Percentiles rank a stretch among this genome's conserved stretches.
Conservation (phyloP, 1,140 invertebrate species). For the Ditylenchus dipsaci region DNA sequence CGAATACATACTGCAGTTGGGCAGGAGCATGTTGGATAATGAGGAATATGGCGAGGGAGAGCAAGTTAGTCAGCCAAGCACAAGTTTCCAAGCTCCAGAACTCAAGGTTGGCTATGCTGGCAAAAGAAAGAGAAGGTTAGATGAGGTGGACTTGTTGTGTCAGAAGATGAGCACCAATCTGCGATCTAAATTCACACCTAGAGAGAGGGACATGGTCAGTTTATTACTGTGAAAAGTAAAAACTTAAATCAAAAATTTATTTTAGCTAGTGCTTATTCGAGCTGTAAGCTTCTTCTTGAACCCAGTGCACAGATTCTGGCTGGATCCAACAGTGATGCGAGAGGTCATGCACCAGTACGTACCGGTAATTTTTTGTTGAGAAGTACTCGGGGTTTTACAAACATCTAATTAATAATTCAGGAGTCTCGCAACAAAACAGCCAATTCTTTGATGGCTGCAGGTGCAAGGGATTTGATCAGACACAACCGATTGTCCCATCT, state of each 20-base stretch:
- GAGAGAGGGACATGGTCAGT: constrained; percentile 50
- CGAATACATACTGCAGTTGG: too few species aligned
- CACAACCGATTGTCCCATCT: constrained; percentile 46
- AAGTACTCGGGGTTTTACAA: background rate
- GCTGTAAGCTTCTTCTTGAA: constrained; percentile 54
- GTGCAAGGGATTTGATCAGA: constrained; percentile 47
- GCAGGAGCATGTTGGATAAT: too few species aligned
- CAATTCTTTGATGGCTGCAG: constrained; percentile 52
- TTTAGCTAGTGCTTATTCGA: constrained; percentile 50
- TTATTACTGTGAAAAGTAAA: background rate
- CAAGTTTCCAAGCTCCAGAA: too few species aligned
- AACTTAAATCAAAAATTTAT: background rate
- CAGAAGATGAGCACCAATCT: constrained; percentile 34
- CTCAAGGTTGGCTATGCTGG: background rate
- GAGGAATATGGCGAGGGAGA: too few species aligned
- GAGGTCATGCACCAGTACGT: constrained; percentile 56
- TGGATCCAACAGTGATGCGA: constrained; percentile 50
- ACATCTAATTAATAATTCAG: constrained; percentile 21
- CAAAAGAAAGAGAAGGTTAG: constrained; percentile 35
- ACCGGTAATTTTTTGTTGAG: constrained; percentile 38
- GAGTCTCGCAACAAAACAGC: constrained; percentile 43
- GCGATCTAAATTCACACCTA: constrained; percentile 40
- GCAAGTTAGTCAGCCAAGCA: too few species aligned
- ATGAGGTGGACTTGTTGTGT: constrained; percentile 41
- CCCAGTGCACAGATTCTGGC: constrained; percentile 53